A percentile compares a stretch with the other conserved stretches of the same genome.
Evolutionary conservation across 1,140 invertebrate genomes (phyloP).

Genomic region (Euura lappo): DNA sequence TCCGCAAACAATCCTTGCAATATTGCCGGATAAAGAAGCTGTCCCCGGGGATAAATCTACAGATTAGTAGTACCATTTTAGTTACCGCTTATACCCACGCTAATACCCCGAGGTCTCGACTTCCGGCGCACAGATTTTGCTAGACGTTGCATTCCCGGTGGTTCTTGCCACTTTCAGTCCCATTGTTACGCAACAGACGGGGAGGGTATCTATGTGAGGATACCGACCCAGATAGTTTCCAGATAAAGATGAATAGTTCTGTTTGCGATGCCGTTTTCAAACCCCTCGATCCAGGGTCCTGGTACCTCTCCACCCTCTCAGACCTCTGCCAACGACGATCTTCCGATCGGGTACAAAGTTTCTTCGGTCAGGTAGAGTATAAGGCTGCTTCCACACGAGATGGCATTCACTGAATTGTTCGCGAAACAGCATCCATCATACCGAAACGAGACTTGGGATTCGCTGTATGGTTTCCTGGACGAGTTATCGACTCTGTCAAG

Average conservation of each 20-base stretch:
- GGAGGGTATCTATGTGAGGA: not conserved
- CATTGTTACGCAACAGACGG: not conserved
- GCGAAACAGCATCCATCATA: not conserved
- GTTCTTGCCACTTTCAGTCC: not conserved
- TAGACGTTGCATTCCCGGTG: not conserved
- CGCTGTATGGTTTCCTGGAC: too few species aligned
- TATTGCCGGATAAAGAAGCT: not conserved
- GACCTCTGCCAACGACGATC: not conserved
- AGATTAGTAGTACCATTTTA: constrained; percentile 7
- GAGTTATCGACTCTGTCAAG: too few species aligned
- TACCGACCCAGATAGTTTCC: not conserved
- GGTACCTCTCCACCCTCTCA: not conserved
- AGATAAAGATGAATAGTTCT: constrained; percentile 7
- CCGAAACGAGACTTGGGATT: not conserved
- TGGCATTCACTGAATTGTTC: not conserved
- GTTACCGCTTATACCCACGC: not conserved
- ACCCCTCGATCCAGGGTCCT: too few species aligned
- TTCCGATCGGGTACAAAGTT: not conserved
- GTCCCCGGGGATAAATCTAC: not conserved
- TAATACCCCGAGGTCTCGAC: not conserved
- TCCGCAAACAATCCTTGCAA: not conserved
- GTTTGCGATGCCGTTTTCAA: not conserved
- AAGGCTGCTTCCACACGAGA: not conserved
- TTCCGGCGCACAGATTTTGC: too few species aligned
- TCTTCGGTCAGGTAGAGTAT: constrained; percentile 4